Base-by-base conservation (phyloP, 2,113 vertebrate species). In the Corvus hawaiiensis region DNA sequence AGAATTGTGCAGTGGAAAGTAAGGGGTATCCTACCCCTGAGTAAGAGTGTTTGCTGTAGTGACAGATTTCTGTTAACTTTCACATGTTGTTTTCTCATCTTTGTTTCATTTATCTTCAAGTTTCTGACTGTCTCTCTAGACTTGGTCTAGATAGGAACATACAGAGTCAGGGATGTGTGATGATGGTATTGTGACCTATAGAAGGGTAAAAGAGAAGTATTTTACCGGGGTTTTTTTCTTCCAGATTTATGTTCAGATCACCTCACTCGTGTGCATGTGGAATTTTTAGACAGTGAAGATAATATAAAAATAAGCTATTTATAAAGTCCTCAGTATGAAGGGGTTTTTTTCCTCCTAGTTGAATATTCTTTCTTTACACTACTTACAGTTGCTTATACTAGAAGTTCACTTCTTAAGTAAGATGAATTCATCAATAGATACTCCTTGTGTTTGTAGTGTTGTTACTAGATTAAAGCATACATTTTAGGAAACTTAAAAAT, bases 201-300 rank as follows among this genome's bases (percentile, higher is more conserved):
- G 67, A 68, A 74, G 24, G 41, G 13, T 46, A 16, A 27, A 26
- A 66, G 9, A 76, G 10, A 62, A 77, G 14, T 55, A 30, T 19
- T 48, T 84, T 19, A 3, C 0, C 0, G 0, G 1, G 1, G 7
- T 58, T 72, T 61, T 72, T 89, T 72, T 18, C 7, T 61, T 61
- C 10, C 13, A 48, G 4, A 3, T 59, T 3, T 83, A 2, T 75
- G 14, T 66, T 85, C 10, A 58, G 15, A 46, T 90, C 44, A 52
- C 15, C 15, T 92, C 32, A 32, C 37, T 88, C 17, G 21, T 84
- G 12, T 69, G 28, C 16, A 13, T 16, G 6, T 89, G 54, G 13
- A 44, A 41, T 61, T 75, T 88, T 82, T 79, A 55, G 35, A 33
- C 21, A 72, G 28, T 41, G 26, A 81, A n/a, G n/a, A 16, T 76